These are phyloP conservation scores for Tetranychus urticae DNA, from an alignment of 1,140 invertebrate species.

Conservation along the genomic window DNA sequence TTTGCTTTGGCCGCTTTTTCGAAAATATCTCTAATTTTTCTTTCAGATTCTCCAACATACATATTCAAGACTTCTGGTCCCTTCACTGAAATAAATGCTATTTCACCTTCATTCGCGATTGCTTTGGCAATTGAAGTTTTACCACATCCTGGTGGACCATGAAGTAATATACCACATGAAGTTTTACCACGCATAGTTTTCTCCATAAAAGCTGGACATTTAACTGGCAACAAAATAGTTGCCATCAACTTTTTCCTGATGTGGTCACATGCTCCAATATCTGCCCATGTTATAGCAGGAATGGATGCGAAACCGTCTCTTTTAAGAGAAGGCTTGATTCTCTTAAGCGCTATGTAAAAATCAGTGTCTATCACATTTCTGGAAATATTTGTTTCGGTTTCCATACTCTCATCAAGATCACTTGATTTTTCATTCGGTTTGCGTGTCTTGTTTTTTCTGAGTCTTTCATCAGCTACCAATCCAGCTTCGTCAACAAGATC, in stretches of 20 bases:
- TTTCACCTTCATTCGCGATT: constrained; percentile 79
- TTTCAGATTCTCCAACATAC: constrained; percentile 98
- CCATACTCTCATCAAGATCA: neutral
- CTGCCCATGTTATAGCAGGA: constrained; percentile 88
- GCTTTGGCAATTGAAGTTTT: constrained; percentile 82
- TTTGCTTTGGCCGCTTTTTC: constrained; percentile 73
- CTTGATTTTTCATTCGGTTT: neutral
- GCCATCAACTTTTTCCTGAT: constrained; percentile 52
- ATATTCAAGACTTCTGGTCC: constrained; percentile 88
- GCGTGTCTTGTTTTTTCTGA: neutral
- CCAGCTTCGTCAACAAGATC: constrained; percentile 63
- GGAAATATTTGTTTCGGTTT: neutral
- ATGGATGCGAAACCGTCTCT: constrained; percentile 92
- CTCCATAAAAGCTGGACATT: constrained; percentile 46
- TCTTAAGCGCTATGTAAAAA: constrained; percentile 8
- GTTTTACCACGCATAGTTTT: constrained; percentile 44
- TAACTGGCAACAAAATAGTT: constrained; percentile 44
- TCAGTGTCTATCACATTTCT: neutral
- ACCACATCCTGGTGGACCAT: constrained; percentile 75
- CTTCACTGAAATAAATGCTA: constrained; percentile 92
- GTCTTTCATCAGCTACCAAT: constrained; percentile 49
- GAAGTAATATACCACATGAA: constrained; percentile 66
- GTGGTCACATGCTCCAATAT: constrained; percentile 71
- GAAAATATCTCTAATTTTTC: constrained; percentile 81
- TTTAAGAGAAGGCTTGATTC: constrained; percentile 26